Conservation (phyloP, 2,888 invertebrate genomes). For the Leptarthrus brevirostris region DNA sequence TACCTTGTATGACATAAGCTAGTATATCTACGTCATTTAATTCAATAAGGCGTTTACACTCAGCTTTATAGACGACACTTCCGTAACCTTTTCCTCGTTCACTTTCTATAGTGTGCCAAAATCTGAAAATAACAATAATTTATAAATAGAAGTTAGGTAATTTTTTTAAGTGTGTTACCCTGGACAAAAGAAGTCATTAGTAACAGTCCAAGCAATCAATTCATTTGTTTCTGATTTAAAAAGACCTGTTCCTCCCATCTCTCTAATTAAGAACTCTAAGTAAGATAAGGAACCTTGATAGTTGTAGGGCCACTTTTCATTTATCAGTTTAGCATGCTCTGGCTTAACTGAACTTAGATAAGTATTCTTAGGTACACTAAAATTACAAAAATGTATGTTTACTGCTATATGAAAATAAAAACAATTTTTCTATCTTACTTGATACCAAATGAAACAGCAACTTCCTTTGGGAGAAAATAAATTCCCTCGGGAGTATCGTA, state of each 20-base stretch:
- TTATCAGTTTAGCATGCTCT: slow-evolving; percentile 47
- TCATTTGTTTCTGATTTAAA: slow-evolving; percentile 43
- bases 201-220: slow-evolving; percentile 52
- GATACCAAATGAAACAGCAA: neutral
- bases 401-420: neutral
- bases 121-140: slow-evolving; percentile 31
- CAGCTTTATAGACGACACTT: slow-evolving; percentile 39
- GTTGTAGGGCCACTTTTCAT: slow-evolving; percentile 52
- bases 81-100: slow-evolving; percentile 52
- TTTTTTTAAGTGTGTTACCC: slow-evolving; percentile 42
- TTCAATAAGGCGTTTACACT: slow-evolving; percentile 50
- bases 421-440: neutral
- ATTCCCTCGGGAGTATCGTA: slow-evolving; percentile 48
- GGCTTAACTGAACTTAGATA: slow-evolving; percentile 21
- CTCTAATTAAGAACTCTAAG: slow-evolving; percentile 48
- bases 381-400: neutral
- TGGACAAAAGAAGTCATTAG: slow-evolving; percentile 51
- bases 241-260: slow-evolving; percentile 52
- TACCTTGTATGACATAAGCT: slow-evolving; percentile 45
- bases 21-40: slow-evolving; percentile 49
- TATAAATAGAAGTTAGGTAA: neutral
- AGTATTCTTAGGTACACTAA: slow-evolving; percentile 44
- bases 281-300: slow-evolving; percentile 51
- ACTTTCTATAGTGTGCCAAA: slow-evolving; percentile 47
- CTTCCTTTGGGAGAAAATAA: slow-evolving; percentile 47